phyloP scores from a whole-genome alignment of 2,113 vertebrate species.

The Apteryx owenii region DNA sequence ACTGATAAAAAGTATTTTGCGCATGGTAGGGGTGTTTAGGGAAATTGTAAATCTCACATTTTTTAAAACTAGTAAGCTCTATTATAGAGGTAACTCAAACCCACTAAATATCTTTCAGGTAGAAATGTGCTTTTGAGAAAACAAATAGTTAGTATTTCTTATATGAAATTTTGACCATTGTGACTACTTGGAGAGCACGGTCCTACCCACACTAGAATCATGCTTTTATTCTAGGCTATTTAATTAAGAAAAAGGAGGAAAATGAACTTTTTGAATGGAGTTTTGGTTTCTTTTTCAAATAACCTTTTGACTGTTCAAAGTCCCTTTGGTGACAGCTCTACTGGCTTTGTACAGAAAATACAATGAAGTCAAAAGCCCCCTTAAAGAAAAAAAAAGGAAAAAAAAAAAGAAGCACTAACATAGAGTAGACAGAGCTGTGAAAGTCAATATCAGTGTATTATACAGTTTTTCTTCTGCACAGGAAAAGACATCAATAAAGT shows the following conservation, averaged over 20 bases:
- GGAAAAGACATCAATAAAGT: conserved; percentile 1
- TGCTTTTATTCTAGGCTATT: not conserved
- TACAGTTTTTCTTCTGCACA: not conserved
- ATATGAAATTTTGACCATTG: not conserved
- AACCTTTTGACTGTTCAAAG: not conserved
- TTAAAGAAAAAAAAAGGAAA: not conserved
- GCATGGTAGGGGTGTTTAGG: not conserved
- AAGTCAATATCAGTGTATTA: not conserved
- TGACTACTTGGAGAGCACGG: not conserved
- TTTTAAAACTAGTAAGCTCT: not conserved
- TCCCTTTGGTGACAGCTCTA: not conserved
- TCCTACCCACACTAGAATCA: not conserved
- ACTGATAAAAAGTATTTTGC: not conserved
- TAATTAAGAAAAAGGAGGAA: not conserved
- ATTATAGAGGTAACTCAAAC: not conserved
- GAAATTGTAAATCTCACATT: not conserved
- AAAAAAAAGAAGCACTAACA: fast-evolving
- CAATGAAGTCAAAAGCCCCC: not conserved
- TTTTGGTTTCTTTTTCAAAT: not conserved
- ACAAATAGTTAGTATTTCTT: not conserved
- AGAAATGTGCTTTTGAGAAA: not conserved
- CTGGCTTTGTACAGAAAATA: not conserved
- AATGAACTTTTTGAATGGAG: fast-evolving
- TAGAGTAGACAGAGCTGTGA: not conserved
- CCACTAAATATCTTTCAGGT: not conserved